Evolutionary conservation across 2,113 vertebrate species (phyloP), one percentile per base, ranked within the genome.

Genomic region (Microcebus jonahi): DNA sequence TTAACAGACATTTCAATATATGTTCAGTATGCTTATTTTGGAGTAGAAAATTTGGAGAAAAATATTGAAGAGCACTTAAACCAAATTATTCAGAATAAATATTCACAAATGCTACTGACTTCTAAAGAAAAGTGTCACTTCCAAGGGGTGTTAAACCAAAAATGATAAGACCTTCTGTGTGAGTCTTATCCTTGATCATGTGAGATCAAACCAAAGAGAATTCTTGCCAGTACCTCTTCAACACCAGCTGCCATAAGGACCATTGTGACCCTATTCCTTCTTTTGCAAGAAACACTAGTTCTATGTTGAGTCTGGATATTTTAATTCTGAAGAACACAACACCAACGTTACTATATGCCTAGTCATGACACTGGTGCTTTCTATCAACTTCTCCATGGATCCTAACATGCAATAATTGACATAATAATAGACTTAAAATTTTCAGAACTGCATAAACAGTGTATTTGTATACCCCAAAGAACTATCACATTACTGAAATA

Each of bases 401-500:
- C 39, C 55, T 92, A n/a, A 94, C 10, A 80, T 63, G 5, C 13
- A 71, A 34, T 83, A 70, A 95, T 0, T 90, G 61, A 57, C 82
- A 88, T 27, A 61, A 87, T 75, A 42, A 12, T 15, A 94, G 73
- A 13, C 12, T 34, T 2, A 18, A 59, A 73, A 91, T 76, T 55
- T 84, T 15, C 25, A 93, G 45, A 84, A 67, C 45, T 67, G 27
- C 23, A 17, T 84, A 95, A 83, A 81, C 20, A 80, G 34, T 27
- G n/a, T 45, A 59, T 94, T 45, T 95, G 73, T 55, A 23, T 23
- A 67, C 23, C 25, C 48, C 79, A 80, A 65, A 92, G 11, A 8
- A 80, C 65, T 90, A 96, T 83, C 87, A 92, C 25, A 48, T 97
- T 92, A 84, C 95, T 90, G 75, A 96, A 95, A 92, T 59, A 61